Evolutionary conservation across 1,140 invertebrate genomes (phyloP), one percentile per base, ranked within the genome.

Genomic region (Saccostrea echinata): DNA sequence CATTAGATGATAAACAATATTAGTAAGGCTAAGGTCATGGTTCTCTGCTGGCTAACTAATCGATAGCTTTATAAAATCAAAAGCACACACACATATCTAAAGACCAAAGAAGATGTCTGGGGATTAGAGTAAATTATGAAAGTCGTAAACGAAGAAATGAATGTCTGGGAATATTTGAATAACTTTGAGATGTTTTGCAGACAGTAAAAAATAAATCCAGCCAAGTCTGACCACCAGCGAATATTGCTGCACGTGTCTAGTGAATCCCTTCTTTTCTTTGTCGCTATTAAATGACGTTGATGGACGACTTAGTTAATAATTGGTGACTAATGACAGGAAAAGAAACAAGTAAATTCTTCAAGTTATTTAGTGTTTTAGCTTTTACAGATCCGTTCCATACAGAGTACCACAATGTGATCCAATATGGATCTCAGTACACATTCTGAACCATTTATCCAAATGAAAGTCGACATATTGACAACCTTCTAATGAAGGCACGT

Each of bases 381-480:
- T 21, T 61, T 61, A 43, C 43, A 43, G 43, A 43, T 43, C 9
- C 43, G 43, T 43, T 21, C 55, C 55, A 61, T 16, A 61, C 55
- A 61, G 1, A 61, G 55, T 61, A 18, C 55, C 16, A 8, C 55
- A 61, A 18, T 21, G 55, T 61, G 43, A 43, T 43, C 43, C 43
- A 43, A 43, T 43, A 43, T 6, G 43, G 57, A 21, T 16, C 27
- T 30, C 13, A 1, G 16, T 33, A 76, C 11, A 76, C 68, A 12
- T 30, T 76, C 11, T 16, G 30, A 33, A 76, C 27, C 68, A 11
- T 76, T 76, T 33, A 76, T 30, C 30, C 30, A 30, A 76, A 76
- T 76, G 30, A 30, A 33, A 76, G 27, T 76, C 68, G 68, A 76
- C 68, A 33, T 76, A 76, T 76, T 76, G 68, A 76, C 68, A 76